Base-by-base conservation (phyloP, 2,888 invertebrate genomes). In the Megastigmus dorsalis region DNA sequence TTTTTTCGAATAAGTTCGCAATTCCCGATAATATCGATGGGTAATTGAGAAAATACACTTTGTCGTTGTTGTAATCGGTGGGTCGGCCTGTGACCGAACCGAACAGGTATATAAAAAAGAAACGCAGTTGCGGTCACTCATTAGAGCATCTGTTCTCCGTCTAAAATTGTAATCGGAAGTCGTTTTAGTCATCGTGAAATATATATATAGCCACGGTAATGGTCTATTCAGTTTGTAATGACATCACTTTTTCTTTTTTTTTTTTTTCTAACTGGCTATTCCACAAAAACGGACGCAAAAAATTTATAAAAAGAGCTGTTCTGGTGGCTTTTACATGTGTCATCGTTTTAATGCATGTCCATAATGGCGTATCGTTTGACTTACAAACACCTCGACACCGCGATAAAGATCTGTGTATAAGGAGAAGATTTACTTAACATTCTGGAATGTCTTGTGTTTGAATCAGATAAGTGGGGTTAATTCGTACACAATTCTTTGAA, bases 161-260 rank as follows among this genome's bases (percentile, higher is more conserved):
- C 48, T 63, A 9, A 71, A 71, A 71, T 65, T 63, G 45, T 36
- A 45, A 71, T 71, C 63, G 71, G 71, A 71, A 71, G 57, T 65
- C 57, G 20, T 30, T 55, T 63, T 30, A 36, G 54, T 62, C 62
- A 45, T 62, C 59, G 26, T 6, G 48, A 45, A 36, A 20, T 41
- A 15, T 43, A n/a, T n/a, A 26, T 33, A 52, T 18, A 45, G 28
- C 9, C 23, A 50, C 28, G n/a, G 15, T 68, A 59, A 59, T 38
- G 48, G 18, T 26, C 23, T n/a, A 13, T 4, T 38, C 60, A 20
- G 36, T 18, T 60, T 15, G 23, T 69, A 41, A 60, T 41, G 60
- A 30, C 26, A 59, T 36, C 7, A 26, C 28, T 36, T 66, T 54
- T 33, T 10, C 38, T 3, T 6, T 33, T 30, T 54, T 54, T 30